Percentiles rank a stretch among this genome's conserved stretches.
Evolutionary conservation across 1,140 invertebrate species (phyloP).

Genomic region (Macrobrachium rosenbergii): DNA sequence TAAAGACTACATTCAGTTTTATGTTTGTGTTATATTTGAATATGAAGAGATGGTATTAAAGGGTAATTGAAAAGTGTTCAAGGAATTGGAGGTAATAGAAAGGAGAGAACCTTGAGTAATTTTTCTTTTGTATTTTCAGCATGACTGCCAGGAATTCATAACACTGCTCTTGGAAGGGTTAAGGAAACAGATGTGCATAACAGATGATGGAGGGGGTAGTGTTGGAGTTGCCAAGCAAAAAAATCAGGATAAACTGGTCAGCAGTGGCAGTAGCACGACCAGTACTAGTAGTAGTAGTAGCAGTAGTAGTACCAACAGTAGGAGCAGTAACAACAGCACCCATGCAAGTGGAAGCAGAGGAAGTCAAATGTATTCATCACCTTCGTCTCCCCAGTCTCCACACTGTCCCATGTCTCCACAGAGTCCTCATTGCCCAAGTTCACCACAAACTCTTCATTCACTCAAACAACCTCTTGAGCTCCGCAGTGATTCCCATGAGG

Average conservation of each 20-base stretch:
- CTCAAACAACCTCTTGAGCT: conserved; percentile 57
- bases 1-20: too few relatives aligned
- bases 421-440: conserved; percentile 45
- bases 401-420: conserved; percentile 56
- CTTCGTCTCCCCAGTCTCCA: conserved; percentile 55
- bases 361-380: conserved; percentile 39
- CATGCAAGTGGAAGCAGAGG: conserved; percentile 44
- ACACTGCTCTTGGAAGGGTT: conserved; percentile 78
- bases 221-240: conserved; percentile 24
- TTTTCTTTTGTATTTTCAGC: conserved; percentile 70
- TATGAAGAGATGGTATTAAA: too few relatives aligned
- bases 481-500: conserved; percentile 57
- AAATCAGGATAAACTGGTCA: conserved; percentile 32
- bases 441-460: conserved; percentile 40
- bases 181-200: conserved; percentile 78
- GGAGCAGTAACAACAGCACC: conserved; percentile 43
- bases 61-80: too few relatives aligned
- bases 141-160: conserved; percentile 83
- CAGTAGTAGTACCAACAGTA: conserved; percentile 41
- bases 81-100: not conserved
- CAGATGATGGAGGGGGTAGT: conserved; percentile 41
- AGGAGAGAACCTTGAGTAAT: not conserved
- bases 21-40: too few relatives aligned
- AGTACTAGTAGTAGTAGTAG: conserved; percentile 41
- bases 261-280: conserved; percentile 47